These are phyloP conservation scores for Clangula hyemalis DNA, from an alignment of 2,797 vertebrate genomes.

Conservation along the genomic window DNA sequence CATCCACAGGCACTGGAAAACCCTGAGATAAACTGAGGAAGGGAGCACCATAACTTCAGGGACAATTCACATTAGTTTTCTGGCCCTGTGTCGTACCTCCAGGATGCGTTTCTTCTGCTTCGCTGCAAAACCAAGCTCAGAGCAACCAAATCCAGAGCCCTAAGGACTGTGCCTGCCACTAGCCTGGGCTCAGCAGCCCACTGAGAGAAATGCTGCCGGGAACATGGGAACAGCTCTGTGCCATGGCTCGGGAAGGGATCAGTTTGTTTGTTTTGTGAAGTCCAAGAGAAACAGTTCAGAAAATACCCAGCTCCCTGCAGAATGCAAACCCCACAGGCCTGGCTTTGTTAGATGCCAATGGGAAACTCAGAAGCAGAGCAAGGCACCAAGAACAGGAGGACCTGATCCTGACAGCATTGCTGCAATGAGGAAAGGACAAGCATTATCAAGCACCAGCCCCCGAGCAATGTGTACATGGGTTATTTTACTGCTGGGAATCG, in stretches of 20 bases:
- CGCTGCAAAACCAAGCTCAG: background rate
- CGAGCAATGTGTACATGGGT: fast-evolving
- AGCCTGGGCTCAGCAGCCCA: background rate
- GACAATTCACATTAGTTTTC: background rate
- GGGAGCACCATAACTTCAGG: background rate
- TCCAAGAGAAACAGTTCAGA: background rate
- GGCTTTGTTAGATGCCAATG: background rate
- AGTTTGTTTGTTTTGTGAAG: background rate
- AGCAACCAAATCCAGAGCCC: background rate
- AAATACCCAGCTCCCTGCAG: background rate
- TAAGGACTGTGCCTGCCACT: fast-evolving
- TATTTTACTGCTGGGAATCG: background rate
- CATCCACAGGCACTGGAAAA: conserved; percentile 28
- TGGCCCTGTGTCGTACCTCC: conserved; percentile 16
- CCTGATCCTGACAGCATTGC: background rate
- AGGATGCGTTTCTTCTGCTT: conserved; percentile 1
- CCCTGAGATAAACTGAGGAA: background rate
- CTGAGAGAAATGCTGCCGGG: background rate
- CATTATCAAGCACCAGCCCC: background rate
- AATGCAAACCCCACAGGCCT: background rate
- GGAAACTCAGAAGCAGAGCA: background rate
- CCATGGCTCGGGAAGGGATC: background rate
- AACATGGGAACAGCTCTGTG: background rate
- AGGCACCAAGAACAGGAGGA: background rate
- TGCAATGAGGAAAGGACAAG: background rate